Conservation (phyloP, 2,113 vertebrate genomes). For the Tragulus kanchil region DNA sequence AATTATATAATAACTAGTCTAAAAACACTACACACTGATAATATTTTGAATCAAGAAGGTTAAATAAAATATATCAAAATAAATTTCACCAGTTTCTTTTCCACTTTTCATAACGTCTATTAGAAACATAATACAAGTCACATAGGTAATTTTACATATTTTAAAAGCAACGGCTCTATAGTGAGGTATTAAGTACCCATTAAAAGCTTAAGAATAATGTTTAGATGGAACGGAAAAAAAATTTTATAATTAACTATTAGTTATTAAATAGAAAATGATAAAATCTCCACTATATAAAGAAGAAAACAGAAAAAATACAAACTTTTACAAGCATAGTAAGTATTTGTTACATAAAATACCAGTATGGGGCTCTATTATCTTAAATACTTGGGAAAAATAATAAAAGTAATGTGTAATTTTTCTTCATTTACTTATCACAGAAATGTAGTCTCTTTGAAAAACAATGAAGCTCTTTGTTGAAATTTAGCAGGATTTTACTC, state of each 20-base stretch:
- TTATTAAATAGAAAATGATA: constrained; percentile 11
- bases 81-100: background rate
- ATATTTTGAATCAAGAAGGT: background rate
- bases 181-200: background rate
- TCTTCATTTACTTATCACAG: background rate
- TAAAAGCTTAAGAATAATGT: constrained; percentile 48
- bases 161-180: background rate
- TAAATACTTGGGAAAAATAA: background rate
- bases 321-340: background rate
- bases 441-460: background rate
- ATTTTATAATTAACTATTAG: background rate
- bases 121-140: background rate
- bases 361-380: background rate
- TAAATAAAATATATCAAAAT: constrained; percentile 23
- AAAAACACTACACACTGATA: background rate
- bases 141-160: too few relatives aligned
- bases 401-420: background rate
- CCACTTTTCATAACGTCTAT: background rate
- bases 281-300: background rate
- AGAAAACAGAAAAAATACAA: background rate
- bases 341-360: background rate
- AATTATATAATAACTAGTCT: background rate
- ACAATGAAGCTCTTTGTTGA: background rate
- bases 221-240: background rate
- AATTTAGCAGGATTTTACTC: constrained; percentile 61